phyloP scores from a whole-genome alignment of 2,797 vertebrate genomes.

The Setipinna tenuifilis region DNA sequence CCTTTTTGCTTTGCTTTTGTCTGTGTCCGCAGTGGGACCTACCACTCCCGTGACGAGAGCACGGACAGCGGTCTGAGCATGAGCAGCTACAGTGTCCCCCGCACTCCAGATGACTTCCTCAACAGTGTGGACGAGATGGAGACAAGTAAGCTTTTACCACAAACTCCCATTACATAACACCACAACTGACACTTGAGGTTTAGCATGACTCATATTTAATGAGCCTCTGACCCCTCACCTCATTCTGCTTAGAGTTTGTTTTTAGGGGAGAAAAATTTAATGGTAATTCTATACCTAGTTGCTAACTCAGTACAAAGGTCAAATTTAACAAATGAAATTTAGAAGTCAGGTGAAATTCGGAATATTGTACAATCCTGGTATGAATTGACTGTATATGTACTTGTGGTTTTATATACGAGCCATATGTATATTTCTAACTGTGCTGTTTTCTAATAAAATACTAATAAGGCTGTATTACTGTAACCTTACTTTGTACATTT shows the following conservation, averaged over 20 bases:
- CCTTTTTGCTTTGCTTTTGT: background rate
- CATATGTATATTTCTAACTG: background rate
- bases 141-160: slow-evolving; percentile 85
- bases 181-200: too few species aligned
- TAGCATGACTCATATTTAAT: background rate
- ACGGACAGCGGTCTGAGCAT: slow-evolving; percentile 98
- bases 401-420: background rate
- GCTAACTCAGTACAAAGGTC: too few species aligned
- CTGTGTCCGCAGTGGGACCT: slow-evolving; percentile 83
- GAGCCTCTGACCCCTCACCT: background rate
- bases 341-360: too few species aligned
- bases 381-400: background rate
- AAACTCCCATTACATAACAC: background rate
- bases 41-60: slow-evolving; percentile 98
- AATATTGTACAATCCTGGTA: too few species aligned
- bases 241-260: background rate
- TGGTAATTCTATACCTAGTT: too few species aligned
- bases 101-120: slow-evolving; percentile 97
- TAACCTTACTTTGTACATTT: too few species aligned
- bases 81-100: slow-evolving; percentile 98
- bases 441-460: background rate
- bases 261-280: too few species aligned
- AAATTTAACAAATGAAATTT: too few species aligned
- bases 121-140: slow-evolving; percentile 99
- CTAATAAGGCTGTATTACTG: background rate